These are phyloP conservation scores for human (Homo sapiens) DNA, from an alignment of 2,113 vertebrate genomes.

Conservation along the genomic window DNA sequence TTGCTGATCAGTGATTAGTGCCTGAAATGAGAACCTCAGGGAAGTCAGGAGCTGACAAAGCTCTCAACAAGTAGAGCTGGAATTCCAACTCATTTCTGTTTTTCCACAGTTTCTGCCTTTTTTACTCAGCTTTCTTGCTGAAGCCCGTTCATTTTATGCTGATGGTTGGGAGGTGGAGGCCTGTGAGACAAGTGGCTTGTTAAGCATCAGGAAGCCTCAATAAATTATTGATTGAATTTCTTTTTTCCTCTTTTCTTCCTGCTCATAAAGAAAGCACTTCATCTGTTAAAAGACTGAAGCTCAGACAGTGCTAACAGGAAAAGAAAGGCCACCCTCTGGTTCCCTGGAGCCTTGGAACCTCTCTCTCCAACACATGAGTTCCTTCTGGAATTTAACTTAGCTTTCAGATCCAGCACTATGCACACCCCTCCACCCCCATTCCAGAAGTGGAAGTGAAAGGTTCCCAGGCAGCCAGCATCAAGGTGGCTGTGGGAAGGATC, in stretches of 20 bases:
- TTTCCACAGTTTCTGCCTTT: not conserved
- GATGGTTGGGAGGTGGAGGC: too few species aligned
- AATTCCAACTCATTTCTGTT: not conserved
- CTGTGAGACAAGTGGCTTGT: not conserved
- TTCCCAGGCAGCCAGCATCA: not conserved
- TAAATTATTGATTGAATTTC: slow-evolving; percentile 5
- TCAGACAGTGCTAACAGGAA: not conserved
- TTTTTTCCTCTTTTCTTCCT: not conserved
- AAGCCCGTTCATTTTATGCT: not conserved
- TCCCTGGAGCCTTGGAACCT: not conserved
- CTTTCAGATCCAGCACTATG: not conserved
- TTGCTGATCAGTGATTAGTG: not conserved
- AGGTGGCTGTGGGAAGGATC: not conserved
- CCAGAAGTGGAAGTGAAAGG: not conserved
- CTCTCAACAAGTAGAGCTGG: not conserved
- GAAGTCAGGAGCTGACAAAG: not conserved
- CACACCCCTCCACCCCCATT: rapidly evolving
- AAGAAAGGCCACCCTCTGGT: not conserved
- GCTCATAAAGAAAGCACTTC: not conserved
- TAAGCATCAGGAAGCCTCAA: not conserved
- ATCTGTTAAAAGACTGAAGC: not conserved
- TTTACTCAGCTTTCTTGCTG: not conserved
- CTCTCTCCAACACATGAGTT: not conserved
- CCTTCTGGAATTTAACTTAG: not conserved
- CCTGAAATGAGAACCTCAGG: not conserved